Base-by-base conservation (phyloP, 2,888 invertebrate species). In the Andrena bucephala region DNA sequence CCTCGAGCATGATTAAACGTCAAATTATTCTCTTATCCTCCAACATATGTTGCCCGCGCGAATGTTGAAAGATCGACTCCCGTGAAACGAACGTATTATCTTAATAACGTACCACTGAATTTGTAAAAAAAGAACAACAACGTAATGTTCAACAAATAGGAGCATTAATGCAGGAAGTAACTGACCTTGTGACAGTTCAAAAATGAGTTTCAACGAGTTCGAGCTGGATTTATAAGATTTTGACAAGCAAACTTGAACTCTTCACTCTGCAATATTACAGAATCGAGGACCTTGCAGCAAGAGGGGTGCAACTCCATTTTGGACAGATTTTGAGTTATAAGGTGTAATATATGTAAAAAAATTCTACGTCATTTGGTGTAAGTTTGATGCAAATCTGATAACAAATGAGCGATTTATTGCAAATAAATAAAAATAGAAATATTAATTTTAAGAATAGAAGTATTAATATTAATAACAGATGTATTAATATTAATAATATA, bases 1-100 rank as follows among this genome's bases (percentile, higher is more conserved):
- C 69, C 62, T 50, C 36, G 2, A 48, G n/a, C 20, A 48, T 59
- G 72, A 65, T 72, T 71, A 54, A 62, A 31, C 29, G 24, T 54
- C 31, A 24, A 70, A 63, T 63, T 70, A 33, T 29, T 5, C 2
- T 24, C 31, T n/a, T 60, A 63, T 31, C 50, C 10, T 60, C 10
- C 42, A 52, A 24, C 27, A n/a, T 6, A 52, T 16, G 29, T 27
- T 68, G n/a, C 42, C 31, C 13, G 2, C n/a, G n/a, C 5, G 3
- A 29, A 36, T 16, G 16, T 60, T 48, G 29, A 57, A 57, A 24
- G 33, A 42, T 42, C 42, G 24, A 54, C 33, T 54, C 2, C 7
- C 20, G 54, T 54, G 20, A 24, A 54, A 2, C 3, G 20, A 54
- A 54, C 54, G 20, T 54, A 54, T 54, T 20, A 54, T 20, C 54